phyloP scores from a whole-genome alignment of 2,888 invertebrate species.

The Tachina fera region DNA sequence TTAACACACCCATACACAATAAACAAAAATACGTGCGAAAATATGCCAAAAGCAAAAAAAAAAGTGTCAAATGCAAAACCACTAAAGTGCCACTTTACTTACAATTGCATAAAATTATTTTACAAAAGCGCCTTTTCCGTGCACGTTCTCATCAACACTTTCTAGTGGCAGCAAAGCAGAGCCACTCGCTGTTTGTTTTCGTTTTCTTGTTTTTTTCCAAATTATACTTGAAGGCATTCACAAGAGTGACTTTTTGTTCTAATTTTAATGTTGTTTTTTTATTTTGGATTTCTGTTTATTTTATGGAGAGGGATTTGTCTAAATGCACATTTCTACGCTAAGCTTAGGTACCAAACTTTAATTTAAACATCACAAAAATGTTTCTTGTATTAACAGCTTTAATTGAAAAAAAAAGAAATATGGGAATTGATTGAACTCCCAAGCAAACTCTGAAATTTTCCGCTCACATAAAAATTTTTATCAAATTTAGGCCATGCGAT shows the following conservation, averaged over 20 bases:
- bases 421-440: too few species aligned
- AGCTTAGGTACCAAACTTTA: too few species aligned
- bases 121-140: conserved; percentile 17
- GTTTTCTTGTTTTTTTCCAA: neutral
- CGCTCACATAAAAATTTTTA: too few species aligned
- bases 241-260: conserved; percentile 31
- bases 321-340: neutral
- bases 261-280: neutral
- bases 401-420: too few species aligned
- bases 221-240: conserved; percentile 47
- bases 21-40: neutral
- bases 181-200: conserved; percentile 27
- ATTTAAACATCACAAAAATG: too few species aligned
- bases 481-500: too few species aligned
- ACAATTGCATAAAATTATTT: conserved; percentile 57
- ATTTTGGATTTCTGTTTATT: conserved; percentile 1
- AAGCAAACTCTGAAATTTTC: too few species aligned
- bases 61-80: conserved; percentile 62
- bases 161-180: conserved; percentile 17
- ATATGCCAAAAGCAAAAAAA: conserved; percentile 3
- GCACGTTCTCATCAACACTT: conserved; percentile 1
- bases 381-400: too few species aligned
- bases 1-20: neutral
- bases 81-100: conserved; percentile 65
- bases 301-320: neutral